Conservation (phyloP, 2,888 invertebrate species). For the Idaea aversata region DNA sequence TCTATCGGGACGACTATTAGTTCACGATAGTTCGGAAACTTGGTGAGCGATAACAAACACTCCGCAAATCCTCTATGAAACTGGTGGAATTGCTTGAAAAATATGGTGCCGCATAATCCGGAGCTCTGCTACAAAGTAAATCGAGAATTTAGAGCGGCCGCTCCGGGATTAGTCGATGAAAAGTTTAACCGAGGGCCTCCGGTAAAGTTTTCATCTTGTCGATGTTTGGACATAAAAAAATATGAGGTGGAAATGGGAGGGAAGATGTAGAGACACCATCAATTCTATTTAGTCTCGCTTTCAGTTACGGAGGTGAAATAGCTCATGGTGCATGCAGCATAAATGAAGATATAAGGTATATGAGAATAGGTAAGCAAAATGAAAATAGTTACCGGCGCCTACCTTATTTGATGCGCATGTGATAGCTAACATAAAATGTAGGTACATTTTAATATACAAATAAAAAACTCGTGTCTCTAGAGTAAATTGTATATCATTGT, state of each 20-base stretch:
- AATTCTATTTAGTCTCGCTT: conserved; percentile 15
- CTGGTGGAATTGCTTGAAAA: conserved; percentile 64
- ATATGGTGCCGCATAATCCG: conserved; percentile 67
- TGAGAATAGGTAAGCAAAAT: background rate
- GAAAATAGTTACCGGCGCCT: background rate
- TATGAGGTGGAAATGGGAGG: conserved; percentile 34
- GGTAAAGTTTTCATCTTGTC: conserved; percentile 71
- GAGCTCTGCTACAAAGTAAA: conserved; percentile 69
- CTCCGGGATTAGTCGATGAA: conserved; percentile 69
- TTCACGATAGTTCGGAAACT: conserved; percentile 32
- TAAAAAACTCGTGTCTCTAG: too few relatives aligned
- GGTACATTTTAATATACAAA: background rate
- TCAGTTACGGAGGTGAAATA: background rate
- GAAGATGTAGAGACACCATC: conserved; percentile 19
- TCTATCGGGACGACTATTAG: conserved; percentile 23
- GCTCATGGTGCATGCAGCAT: background rate
- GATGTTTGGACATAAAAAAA: conserved; percentile 63
- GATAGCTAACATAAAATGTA: background rate
- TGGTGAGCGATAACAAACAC: conserved; percentile 62
- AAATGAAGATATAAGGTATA: conserved; percentile 7
- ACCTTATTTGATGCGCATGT: background rate
- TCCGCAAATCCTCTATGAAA: conserved; percentile 60
- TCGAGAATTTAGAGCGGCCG: conserved; percentile 69
- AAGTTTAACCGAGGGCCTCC: conserved; percentile 54
- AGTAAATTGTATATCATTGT: too few relatives aligned